A percentile compares a stretch with the other conserved stretches of the same genome.
phyloP scores from a whole-genome alignment of 2,888 invertebrate species.

The Graphium colonna region DNA sequence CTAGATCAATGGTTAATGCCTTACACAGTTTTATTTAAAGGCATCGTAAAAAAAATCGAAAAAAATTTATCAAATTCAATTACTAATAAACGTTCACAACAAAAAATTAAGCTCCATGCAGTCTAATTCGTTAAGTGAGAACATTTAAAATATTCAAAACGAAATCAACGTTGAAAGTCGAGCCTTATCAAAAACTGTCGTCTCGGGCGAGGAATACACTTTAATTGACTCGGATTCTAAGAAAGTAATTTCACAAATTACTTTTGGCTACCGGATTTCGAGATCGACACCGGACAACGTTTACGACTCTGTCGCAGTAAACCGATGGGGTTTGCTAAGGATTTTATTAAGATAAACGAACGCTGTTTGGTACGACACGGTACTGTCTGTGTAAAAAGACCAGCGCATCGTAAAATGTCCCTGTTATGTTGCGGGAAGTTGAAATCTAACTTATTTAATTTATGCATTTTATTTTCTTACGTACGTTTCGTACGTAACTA shows the following conservation, averaged over 20 bases:
- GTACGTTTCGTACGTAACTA: too few species aligned
- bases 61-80: too few species aligned
- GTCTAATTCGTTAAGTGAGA: too few species aligned
- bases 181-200: constrained; percentile 31
- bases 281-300: constrained; percentile 55
- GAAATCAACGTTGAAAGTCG: neutral
- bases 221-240: constrained; percentile 77
- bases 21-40: too few species aligned
- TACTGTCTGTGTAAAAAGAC: constrained; percentile 49
- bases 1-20: too few species aligned
- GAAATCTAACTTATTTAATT: too few species aligned
- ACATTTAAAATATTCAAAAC: neutral
- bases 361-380: constrained; percentile 46
- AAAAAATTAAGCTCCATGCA: too few species aligned
- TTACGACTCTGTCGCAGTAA: constrained; percentile 50
- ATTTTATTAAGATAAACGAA: neutral
- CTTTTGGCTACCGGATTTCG: constrained; percentile 74
- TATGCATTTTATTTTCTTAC: too few species aligned
- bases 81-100: too few species aligned
- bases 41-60: too few species aligned
- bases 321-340: neutral
- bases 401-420: constrained; percentile 34
- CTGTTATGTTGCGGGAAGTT: constrained; percentile 49
- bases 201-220: constrained; percentile 25
- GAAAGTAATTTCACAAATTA: constrained; percentile 81